Evolutionary conservation across 2,797 vertebrate genomes (phyloP), one percentile per base, ranked within the genome.

Genomic region (Neosilurus hyrtlii): DNA sequence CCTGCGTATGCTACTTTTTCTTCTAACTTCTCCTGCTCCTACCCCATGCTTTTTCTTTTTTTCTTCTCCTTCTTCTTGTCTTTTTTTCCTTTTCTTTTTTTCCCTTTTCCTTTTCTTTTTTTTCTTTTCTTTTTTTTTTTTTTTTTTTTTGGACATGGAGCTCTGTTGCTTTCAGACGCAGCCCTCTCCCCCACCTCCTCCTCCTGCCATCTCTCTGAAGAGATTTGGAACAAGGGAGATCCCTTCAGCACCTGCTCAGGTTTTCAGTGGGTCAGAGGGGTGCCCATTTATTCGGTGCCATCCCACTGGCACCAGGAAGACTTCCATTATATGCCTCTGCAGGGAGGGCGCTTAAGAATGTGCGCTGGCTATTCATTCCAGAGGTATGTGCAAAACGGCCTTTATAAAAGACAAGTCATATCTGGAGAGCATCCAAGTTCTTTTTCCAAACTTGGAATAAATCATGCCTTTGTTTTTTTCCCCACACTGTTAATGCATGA

Each of bases 221-320:
- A 87, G 81, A 84, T 81, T 85, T 75, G 85, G 82, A 87, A 74
- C 72, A 88, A 89, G 86, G 86, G 61, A 86, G 87, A 75, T 61
- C 65, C 89, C 86, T 81, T 86, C 84, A 86, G 87, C 89, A 92
- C 90, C 90, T 91, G 91, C 86, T 90, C 77, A 89, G 86, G 90
- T 89, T 89, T 89, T 86, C 86, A 88, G 85, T 71, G 70, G 87
- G 88, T 87, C 91, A 87, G 91, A 91, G 86, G 89, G 92, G 89
- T 86, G 89, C 88, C 88, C 89, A 91, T 92, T 94, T 91, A 91
- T 90, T 93, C 90, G 79, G 86, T 79, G 82, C 89, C 85, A 87
- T 90, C 91, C 90, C 87, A 88, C 87, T 89, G 88, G 87, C 86
- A 86, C 89, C 86, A 91, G 81, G 90, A 90, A 91, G 87, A 89